Conservation (phyloP, 2,888 invertebrate species). For the Malthinus seriepunctatus region DNA sequence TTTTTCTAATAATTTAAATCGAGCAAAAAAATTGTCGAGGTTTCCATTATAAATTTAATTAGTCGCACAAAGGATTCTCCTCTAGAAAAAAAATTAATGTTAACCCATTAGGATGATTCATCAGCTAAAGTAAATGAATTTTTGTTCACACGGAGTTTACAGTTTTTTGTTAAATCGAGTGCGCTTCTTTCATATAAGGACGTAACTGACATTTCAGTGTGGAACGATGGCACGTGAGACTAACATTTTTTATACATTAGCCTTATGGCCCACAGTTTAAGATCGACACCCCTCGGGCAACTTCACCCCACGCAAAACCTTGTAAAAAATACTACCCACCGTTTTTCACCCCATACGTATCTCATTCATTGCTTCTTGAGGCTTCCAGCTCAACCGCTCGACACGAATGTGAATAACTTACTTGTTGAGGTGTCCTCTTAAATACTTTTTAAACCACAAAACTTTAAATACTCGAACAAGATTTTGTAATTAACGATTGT, state of each 20-base stretch:
- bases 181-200: background rate
- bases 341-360: constrained; percentile 31
- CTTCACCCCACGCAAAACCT: constrained; percentile 32
- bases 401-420: constrained; percentile 4
- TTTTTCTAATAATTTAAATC: background rate
- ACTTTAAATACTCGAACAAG: too few species aligned
- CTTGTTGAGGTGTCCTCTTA: background rate
- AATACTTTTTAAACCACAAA: background rate
- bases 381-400: constrained; percentile 3
- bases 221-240: constrained; percentile 31
- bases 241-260: constrained; percentile 32
- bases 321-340: constrained; percentile 32
- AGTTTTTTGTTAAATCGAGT: background rate
- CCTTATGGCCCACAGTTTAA: constrained; percentile 25
- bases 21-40: background rate
- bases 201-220: constrained; percentile 26
- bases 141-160: background rate
- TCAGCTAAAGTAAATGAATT: constrained; percentile 2
- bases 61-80: background rate
- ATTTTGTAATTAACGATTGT: too few species aligned
- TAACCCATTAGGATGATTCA: constrained; percentile 7
- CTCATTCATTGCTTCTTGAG: constrained; percentile 23
- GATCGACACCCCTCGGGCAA: constrained; percentile 26
- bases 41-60: background rate
- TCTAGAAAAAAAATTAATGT: constrained; percentile 4